phyloP scores from a whole-genome alignment of 2,113 vertebrate species.

The Chlorocebus sabaeus region DNA sequence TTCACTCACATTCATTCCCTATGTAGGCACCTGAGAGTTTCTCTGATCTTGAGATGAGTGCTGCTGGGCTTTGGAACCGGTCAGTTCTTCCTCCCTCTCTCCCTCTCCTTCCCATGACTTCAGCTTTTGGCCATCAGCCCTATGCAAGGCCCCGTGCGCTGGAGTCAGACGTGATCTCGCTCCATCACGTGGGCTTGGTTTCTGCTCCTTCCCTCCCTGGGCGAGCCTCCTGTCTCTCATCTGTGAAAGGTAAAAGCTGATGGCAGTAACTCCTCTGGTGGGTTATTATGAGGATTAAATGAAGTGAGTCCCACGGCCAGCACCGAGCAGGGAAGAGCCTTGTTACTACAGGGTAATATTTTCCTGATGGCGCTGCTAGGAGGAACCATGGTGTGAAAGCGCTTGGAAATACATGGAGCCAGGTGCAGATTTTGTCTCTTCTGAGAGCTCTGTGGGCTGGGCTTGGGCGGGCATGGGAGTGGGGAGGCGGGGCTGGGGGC shows the following conservation, averaged over 20 bases:
- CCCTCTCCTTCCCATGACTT: not conserved
- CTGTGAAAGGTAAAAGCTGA: not conserved
- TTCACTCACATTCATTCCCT: fast-evolving
- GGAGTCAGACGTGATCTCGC: not conserved
- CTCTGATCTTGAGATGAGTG: not conserved
- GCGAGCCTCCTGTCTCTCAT: not conserved
- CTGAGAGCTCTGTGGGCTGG: not conserved
- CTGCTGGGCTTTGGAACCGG: fast-evolving
- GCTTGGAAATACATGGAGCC: not conserved
- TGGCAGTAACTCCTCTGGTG: not conserved
- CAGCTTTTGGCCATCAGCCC: not conserved
- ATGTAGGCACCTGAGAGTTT: not conserved
- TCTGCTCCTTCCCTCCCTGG: not conserved
- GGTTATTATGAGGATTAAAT: not conserved
- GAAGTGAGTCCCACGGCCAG: not conserved
- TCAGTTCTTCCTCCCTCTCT: not conserved
- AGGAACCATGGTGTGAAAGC: not conserved
- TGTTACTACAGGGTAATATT: not conserved
- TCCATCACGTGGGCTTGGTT: not conserved
- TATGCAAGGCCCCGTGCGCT: fast-evolving
- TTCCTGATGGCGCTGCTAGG: not conserved
- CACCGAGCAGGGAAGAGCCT: not conserved
- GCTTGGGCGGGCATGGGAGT: not conserved
- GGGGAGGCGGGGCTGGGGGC: not conserved
- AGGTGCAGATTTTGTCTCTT: not conserved